These are phyloP conservation scores for Panagrolaimus sp. DNA, from an alignment of 1,140 invertebrate genomes.

Conservation along the genomic window DNA sequence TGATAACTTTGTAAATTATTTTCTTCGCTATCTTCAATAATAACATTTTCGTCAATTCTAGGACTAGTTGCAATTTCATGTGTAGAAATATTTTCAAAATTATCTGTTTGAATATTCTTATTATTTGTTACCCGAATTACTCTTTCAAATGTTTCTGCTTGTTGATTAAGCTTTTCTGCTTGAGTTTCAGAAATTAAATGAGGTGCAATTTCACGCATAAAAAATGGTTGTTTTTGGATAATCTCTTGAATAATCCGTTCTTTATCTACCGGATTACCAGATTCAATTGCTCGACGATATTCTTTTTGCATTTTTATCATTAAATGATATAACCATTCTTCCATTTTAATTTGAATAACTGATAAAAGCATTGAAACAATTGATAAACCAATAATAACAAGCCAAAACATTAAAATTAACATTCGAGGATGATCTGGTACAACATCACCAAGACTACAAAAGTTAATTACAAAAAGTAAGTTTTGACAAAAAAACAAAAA, in stretches of 20 bases:
- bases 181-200: conserved; percentile 51
- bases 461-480: not conserved
- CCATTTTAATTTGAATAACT: conserved; percentile 58
- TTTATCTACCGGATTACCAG: conserved; percentile 29
- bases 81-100: not conserved
- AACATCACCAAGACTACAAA: conserved; percentile 48
- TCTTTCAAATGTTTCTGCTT: conserved; percentile 48
- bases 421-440: conserved; percentile 56
- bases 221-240: conserved; percentile 50
- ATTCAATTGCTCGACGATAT: conserved; percentile 46
- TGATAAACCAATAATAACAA: conserved; percentile 58
- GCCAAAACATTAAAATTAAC: conserved; percentile 55
- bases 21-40: not conserved
- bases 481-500: conserved; percentile 14
- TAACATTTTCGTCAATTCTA: not conserved
- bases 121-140: conserved; percentile 42
- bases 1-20: not conserved
- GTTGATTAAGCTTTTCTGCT: conserved; percentile 39
- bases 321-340: conserved; percentile 58
- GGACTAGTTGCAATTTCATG: not conserved
- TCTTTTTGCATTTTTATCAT: conserved; percentile 56
- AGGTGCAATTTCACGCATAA: conserved; percentile 49
- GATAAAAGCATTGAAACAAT: conserved; percentile 56
- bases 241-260: conserved; percentile 40
- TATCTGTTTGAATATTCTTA: conserved; percentile 54